phyloP scores from a whole-genome alignment of 2,888 invertebrate genomes.

The Ornithoptera alexandrae region DNA sequence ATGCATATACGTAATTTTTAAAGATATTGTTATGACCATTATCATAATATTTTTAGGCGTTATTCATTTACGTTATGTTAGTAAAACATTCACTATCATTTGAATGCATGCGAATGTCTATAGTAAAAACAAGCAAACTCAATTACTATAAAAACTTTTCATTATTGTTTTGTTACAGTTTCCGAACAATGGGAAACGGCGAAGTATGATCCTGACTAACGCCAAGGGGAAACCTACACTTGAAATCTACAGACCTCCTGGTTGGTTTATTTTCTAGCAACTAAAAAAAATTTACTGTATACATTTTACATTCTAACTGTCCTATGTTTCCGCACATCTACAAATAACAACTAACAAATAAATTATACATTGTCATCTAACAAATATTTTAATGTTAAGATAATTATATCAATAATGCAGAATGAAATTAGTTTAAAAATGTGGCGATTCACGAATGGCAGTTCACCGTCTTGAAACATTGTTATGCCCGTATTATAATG shows the following conservation, averaged over 20 bases:
- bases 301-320: neutral
- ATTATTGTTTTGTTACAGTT: constrained; percentile 57
- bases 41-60: too few relatives aligned
- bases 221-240: constrained; percentile 89
- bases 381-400: neutral
- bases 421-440: neutral
- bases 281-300: neutral
- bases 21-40: too few relatives aligned
- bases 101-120: too few relatives aligned
- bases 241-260: constrained; percentile 94
- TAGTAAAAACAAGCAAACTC: too few relatives aligned
- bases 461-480: neutral
- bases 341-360: neutral
- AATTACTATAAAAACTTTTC: neutral
- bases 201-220: constrained; percentile 85
- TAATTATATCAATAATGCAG: too few relatives aligned
- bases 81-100: too few relatives aligned
- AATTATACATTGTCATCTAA: neutral
- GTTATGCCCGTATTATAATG: too few relatives aligned
- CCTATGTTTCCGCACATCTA: neutral
- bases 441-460: neutral
- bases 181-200: constrained; percentile 84
- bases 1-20: too few relatives aligned
- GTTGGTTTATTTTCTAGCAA: constrained; percentile 69
- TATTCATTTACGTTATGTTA: too few relatives aligned